phyloP scores from a whole-genome alignment of 2,888 invertebrate genomes.

The Poecilobothrus nobilitatus region DNA sequence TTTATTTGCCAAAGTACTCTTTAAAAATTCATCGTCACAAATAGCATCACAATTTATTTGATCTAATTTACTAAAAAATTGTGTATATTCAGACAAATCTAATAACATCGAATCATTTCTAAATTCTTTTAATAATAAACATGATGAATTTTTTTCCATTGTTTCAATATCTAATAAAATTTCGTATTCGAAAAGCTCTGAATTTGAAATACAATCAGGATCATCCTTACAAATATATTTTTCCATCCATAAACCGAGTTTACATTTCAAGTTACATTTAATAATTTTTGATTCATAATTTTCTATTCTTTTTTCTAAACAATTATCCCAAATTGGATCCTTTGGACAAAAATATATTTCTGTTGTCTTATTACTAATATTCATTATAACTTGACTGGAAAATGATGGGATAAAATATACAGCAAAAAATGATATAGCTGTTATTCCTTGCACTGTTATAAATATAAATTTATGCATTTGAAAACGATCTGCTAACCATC shows the following conservation, averaged over 20 bases:
- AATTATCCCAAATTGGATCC: not conserved
- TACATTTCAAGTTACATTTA: not conserved
- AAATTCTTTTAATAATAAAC: not conserved
- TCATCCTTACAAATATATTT: not conserved
- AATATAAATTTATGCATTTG: not conserved
- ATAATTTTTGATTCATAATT: not conserved
- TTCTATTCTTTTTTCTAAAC: not conserved
- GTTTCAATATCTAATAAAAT: not conserved
- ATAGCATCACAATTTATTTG: not conserved
- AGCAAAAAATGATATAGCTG: not conserved
- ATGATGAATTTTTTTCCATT: not conserved
- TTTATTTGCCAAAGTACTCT: not conserved
- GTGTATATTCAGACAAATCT: not conserved
- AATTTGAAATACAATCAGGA: not conserved
- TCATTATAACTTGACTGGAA: not conserved
- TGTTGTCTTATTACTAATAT: not conserved
- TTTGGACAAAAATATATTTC: not conserved
- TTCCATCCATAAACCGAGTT: not conserved
- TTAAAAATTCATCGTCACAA: not conserved
- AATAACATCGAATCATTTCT: not conserved
- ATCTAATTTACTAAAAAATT: not conserved
- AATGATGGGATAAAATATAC: not conserved
- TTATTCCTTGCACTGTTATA: not conserved
- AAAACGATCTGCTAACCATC: not conserved
- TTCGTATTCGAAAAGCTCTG: not conserved